A percentile compares a stretch with the other conserved stretches of the same genome.
These are phyloP conservation scores for Odocoileus virginianus DNA, from an alignment of 2,113 vertebrate genomes.

Conservation along the genomic window DNA sequence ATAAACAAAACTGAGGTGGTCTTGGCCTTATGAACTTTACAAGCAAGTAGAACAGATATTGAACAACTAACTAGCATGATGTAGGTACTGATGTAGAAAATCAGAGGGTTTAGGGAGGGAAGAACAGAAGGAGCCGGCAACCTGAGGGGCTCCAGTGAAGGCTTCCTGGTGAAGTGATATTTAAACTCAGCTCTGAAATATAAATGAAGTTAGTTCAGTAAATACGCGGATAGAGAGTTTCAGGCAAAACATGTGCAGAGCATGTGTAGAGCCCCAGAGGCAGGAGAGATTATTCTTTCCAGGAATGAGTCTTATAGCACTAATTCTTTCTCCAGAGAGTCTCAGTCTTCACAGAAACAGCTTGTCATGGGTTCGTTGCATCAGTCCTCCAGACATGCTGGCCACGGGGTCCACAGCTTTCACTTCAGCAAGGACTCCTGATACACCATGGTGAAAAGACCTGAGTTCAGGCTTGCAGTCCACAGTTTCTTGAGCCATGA, in stretches of 20 bases:
- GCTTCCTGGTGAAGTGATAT: neutral
- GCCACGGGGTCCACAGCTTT: neutral
- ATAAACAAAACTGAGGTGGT: neutral
- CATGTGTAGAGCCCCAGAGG: constrained; percentile 3
- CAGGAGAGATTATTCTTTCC: constrained; percentile 15
- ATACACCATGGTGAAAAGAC: neutral
- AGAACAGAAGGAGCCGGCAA: neutral
- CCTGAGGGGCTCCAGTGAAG: neutral
- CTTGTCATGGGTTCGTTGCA: neutral
- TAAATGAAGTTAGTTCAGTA: neutral
- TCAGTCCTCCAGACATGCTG: neutral
- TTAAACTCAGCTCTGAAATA: neutral
- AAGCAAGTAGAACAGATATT: neutral
- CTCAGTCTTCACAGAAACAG: neutral
- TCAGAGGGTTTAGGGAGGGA: neutral
- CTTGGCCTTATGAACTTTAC: neutral
- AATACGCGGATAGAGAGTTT: neutral
- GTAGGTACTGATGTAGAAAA: neutral
- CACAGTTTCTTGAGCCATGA: neutral
- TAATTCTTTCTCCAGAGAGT: constrained; percentile 20
- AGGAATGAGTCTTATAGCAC: neutral
- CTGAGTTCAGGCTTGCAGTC: neutral
- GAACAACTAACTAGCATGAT: neutral
- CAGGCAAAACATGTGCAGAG: constrained; percentile 16
- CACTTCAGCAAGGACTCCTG: neutral